Conservation (phyloP, 2,797 vertebrate genomes). For the Okamejei kenojei region DNA sequence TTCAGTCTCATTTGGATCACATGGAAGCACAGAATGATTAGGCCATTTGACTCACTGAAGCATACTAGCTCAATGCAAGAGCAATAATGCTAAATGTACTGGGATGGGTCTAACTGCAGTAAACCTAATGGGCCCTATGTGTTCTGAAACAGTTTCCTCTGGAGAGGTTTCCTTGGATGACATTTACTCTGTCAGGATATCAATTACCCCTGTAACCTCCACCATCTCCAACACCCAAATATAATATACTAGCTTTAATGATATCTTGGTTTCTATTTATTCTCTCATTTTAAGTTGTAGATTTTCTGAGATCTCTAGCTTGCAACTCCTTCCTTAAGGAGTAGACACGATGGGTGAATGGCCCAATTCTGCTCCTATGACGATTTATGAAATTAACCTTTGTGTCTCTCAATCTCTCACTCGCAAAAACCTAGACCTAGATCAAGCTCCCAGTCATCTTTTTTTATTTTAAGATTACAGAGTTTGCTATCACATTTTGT, state of each 20-base stretch:
- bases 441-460: neutral
- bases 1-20: neutral
- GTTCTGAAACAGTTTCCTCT: neutral
- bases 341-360: no score
- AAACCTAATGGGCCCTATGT: no score
- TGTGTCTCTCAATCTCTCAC: neutral
- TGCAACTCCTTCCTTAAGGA: no score
- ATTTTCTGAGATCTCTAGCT: neutral
- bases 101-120: no score
- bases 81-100: no score
- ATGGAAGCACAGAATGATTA: no score
- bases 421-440: neutral
- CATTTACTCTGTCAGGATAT: neutral
- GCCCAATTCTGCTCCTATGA: no score
- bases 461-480: neutral
- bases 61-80: no score
- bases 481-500: neutral
- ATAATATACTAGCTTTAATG: neutral
- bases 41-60: no score
- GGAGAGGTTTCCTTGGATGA: neutral
- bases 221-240: neutral
- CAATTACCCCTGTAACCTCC: neutral
- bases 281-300: neutral
- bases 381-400: no score
- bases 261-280: neutral